Percentiles rank a stretch among this genome's conserved stretches.
Conservation (phyloP, 1,140 invertebrate genomes). For the Meloidogyne floridensis region DNA sequence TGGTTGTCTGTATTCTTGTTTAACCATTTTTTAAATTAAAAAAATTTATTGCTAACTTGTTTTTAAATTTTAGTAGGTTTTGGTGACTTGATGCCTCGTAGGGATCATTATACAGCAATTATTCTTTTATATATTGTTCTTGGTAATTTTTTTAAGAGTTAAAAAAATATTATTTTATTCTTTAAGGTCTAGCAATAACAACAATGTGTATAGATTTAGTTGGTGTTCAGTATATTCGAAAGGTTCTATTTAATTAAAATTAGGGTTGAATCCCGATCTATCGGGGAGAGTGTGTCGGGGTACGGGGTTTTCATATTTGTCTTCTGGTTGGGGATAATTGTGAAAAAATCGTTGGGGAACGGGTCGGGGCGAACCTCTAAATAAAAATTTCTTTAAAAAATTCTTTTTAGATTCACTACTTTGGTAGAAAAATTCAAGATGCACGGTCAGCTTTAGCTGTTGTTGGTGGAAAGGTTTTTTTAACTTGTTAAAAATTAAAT, state of each 20-base stretch:
- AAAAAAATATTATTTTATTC: background rate
- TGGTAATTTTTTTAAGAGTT: conserved; percentile 31
- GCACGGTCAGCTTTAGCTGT: conserved; percentile 64
- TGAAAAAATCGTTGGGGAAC: no score
- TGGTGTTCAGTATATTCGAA: conserved; percentile 53
- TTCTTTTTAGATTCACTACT: conserved; percentile 64
- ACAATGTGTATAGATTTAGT: conserved; percentile 66
- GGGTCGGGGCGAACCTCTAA: no score
- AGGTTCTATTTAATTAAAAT: background rate
- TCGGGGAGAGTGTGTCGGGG: no score
- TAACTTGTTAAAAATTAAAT: no score
- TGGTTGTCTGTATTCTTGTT: no score
- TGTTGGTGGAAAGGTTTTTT: conserved; percentile 61
- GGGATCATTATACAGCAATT: conserved; percentile 65
- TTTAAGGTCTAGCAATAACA: conserved; percentile 62
- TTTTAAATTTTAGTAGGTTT: conserved; percentile 57
- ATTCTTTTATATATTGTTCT: conserved; percentile 65
- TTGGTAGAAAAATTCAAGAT: conserved; percentile 65
- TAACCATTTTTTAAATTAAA: no score
- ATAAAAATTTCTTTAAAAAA: background rate
- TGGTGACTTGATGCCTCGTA: conserved; percentile 63
- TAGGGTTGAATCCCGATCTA: no score
- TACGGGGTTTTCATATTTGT: no score
- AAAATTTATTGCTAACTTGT: background rate
- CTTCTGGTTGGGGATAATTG: no score